Percentiles rank a stretch among this genome's conserved stretches.
phyloP scores from a whole-genome alignment of 1,140 invertebrate species.

The Zaprionus gabonicus region DNA sequence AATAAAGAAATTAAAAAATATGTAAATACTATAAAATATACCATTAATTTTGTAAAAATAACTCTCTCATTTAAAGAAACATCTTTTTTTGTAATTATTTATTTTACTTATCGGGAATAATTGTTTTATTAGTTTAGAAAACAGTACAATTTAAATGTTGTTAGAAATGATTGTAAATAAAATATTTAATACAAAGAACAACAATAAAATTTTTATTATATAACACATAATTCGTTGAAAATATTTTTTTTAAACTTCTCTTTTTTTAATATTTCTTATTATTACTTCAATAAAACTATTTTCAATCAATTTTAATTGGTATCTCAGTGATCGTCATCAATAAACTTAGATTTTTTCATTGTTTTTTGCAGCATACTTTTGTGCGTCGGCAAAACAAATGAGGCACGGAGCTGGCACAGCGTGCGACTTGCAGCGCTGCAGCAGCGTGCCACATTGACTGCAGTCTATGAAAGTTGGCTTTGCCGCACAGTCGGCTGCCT shows the following conservation, averaged over 20 bases:
- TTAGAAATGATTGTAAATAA: too few species aligned
- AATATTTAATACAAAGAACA: too few species aligned
- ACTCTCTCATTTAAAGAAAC: too few species aligned
- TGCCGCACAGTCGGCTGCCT: conserved; percentile 45
- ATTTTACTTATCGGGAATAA: too few species aligned
- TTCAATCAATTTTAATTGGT: background rate
- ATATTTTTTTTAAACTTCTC: background rate
- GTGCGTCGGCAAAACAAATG: conserved; percentile 65
- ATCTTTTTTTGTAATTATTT: too few species aligned
- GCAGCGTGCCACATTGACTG: conserved; percentile 18
- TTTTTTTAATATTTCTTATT: background rate
- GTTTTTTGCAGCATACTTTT: conserved; percentile 42
- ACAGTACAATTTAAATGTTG: too few species aligned
- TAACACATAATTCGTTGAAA: too few species aligned
- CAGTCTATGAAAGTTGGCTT: conserved; percentile 71
- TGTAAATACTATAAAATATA: too few species aligned
- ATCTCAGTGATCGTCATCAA: background rate
- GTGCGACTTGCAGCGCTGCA: conserved; percentile 15
- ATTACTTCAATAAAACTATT: background rate
- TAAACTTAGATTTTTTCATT: background rate
- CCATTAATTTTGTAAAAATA: too few species aligned
- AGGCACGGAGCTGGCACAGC: conserved; percentile 50
- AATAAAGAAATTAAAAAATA: too few species aligned
- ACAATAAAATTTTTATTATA: too few species aligned
- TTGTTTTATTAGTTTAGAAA: too few species aligned